Conservation (phyloP, 2,888 invertebrate genomes). For the Metopia argyrocephala region DNA sequence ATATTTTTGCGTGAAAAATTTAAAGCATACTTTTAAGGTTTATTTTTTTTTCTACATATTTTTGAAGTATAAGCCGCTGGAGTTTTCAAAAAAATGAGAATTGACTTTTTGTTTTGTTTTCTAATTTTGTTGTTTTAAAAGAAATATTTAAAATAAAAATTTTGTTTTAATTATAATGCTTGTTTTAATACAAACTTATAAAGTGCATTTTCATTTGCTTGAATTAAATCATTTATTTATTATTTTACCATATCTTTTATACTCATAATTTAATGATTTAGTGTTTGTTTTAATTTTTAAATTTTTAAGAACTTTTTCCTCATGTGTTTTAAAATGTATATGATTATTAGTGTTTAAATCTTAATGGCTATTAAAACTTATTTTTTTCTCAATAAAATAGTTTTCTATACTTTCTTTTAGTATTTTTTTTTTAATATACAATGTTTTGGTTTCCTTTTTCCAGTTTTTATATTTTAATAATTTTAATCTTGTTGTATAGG, state of each 20-base stretch:
- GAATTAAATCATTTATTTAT: neutral
- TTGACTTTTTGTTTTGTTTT: conserved; percentile 28
- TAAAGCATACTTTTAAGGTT: neutral
- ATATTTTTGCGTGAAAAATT: too few species aligned
- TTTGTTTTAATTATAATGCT: too few species aligned
- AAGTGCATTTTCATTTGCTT: neutral
- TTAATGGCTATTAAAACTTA: conserved; percentile 1
- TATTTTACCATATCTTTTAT: too few species aligned
- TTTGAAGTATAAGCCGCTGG: neutral
- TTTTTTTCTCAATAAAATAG: neutral
- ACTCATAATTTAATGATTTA: neutral
- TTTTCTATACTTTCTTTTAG: neutral
- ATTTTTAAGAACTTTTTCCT: too few species aligned
- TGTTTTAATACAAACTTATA: too few species aligned
- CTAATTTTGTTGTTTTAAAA: too few species aligned
- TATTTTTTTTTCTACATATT: neutral
- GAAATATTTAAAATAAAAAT: too few species aligned
- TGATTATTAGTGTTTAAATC: neutral
- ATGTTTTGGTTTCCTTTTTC: neutral
- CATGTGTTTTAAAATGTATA: conserved; percentile 14
- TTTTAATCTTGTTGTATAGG: neutral
- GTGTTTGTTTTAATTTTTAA: neutral
- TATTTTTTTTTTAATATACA: neutral
- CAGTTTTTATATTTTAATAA: neutral
- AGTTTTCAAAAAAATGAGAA: neutral